These are phyloP conservation scores for Pedicia rivosa DNA, from an alignment of 2,888 invertebrate species.

Conservation along the genomic window DNA sequence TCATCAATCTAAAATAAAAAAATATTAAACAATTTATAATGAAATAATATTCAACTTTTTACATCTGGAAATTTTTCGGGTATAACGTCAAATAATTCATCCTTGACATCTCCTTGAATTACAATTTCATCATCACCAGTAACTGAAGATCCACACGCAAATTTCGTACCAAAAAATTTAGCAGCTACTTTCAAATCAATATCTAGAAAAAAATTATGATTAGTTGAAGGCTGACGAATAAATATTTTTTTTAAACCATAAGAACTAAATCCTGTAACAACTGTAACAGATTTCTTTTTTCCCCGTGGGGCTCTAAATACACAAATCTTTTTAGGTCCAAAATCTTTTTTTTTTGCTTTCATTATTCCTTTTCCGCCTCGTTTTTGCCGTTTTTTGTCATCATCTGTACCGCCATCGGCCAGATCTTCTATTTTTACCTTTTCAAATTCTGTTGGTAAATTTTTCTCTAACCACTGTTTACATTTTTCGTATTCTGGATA, in stretches of 20 bases:
- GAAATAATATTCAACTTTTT: background rate
- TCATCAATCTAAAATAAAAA: conserved; percentile 51
- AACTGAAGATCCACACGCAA: conserved; percentile 98
- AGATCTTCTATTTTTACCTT: conserved; percentile 47
- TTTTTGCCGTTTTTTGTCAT: conserved; percentile 92
- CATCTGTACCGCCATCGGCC: conserved; percentile 60
- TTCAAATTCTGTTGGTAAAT: conserved; percentile 86
- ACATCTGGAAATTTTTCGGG: conserved; percentile 94
- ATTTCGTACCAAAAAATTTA: conserved; percentile 93
- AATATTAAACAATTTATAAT: background rate
- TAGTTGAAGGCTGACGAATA: background rate
- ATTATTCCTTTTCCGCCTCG: conserved; percentile 93
- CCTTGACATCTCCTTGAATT: conserved; percentile 97
- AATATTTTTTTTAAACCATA: conserved; percentile 46
- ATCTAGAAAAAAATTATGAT: conserved; percentile 38
- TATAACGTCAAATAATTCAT: conserved; percentile 93
- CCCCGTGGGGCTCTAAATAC: conserved; percentile 85
- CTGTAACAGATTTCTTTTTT: conserved; percentile 97
- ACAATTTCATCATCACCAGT: conserved; percentile 99
- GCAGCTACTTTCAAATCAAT: conserved; percentile 96
- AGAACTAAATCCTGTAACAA: conserved; percentile 86
- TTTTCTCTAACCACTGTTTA: conserved; percentile 88
- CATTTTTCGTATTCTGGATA: conserved; percentile 97
- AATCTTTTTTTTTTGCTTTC: conserved; percentile 88
- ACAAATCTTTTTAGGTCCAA: conserved; percentile 70